phyloP scores from a whole-genome alignment of 2,113 vertebrate species.

The Ctenomys sociabilis region DNA sequence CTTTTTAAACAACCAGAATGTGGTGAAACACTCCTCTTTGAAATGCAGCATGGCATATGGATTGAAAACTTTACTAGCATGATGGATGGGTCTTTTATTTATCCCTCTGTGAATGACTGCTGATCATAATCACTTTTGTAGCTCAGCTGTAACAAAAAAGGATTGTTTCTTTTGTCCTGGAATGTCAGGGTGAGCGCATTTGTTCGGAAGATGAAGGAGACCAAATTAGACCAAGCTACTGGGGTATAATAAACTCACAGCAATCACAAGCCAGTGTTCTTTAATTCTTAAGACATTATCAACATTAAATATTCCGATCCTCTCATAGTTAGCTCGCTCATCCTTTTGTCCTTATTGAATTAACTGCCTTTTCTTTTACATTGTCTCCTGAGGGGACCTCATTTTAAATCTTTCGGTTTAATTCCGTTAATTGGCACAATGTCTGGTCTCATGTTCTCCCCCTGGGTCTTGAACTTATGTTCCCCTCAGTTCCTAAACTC shows the following conservation, averaged over 20 bases:
- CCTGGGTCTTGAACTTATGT: constrained; percentile 84
- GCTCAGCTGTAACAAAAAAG: constrained; percentile 69
- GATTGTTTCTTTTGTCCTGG: constrained; percentile 82
- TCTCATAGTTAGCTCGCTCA: constrained; percentile 81
- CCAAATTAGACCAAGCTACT: constrained; percentile 78
- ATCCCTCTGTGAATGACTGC: constrained; percentile 76
- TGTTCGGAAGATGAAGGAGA: constrained; percentile 75
- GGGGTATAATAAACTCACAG: constrained; percentile 82
- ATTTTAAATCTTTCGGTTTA: constrained; percentile 84
- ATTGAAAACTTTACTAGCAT: constrained; percentile 66
- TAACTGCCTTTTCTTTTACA: constrained; percentile 82
- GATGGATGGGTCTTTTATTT: constrained; percentile 77
- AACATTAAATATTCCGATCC: constrained; percentile 85
- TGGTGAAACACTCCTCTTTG: constrained; percentile 68
- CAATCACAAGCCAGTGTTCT: constrained; percentile 81
- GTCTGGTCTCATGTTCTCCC: constrained; percentile 83
- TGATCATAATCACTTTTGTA: constrained; percentile 83
- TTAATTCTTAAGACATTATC: constrained; percentile 84
- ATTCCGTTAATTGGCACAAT: constrained; percentile 88
- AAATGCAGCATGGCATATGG: constrained; percentile 73
- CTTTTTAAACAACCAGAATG: constrained; percentile 64
- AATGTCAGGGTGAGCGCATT: constrained; percentile 80
- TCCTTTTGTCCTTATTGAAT: constrained; percentile 86
- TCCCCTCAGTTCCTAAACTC: constrained; percentile 81
- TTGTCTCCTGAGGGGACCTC: constrained; percentile 83